Percentiles rank a stretch among this genome's conserved stretches.
Conservation (phyloP, 2,113 vertebrate genomes). For the Eleginops maclovinus region DNA sequence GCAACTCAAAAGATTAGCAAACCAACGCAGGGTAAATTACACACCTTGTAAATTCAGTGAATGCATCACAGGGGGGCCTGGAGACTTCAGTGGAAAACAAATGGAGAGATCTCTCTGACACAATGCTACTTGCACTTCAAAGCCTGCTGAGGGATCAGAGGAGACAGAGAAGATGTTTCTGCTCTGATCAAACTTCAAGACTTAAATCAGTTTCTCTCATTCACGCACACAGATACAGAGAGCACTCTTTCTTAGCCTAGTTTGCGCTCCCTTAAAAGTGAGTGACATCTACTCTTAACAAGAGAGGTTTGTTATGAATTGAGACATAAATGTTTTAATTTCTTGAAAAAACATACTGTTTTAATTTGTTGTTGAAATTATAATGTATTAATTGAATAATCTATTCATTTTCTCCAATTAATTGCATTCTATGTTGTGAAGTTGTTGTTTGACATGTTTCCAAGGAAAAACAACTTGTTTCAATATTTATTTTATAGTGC, state of each 20-base stretch:
- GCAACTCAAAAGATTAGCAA: conserved; percentile 79
- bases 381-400: neutral
- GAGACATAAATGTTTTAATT: neutral
- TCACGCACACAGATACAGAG: neutral
- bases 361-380: neutral
- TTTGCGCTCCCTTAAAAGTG: neutral
- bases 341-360: neutral
- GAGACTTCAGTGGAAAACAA: conserved; percentile 83
- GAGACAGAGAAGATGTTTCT: conserved; percentile 51
- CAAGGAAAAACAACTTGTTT: conserved; percentile 4
- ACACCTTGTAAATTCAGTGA: conserved; percentile 79
- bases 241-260: neutral
- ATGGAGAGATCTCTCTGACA: conserved; percentile 79
- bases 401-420: neutral
- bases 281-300: neutral
- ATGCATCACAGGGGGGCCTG: conserved; percentile 71
- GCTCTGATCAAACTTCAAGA: conserved; percentile 45
- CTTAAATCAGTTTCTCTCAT: conserved; percentile 22
- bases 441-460: neutral
- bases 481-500: neutral
- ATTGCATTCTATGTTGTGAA: neutral
- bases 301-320: neutral
- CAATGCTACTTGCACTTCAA: conserved; percentile 81
- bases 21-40: conserved; percentile 73
- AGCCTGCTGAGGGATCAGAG: conserved; percentile 60